Evolutionary conservation across 2,888 invertebrate species (phyloP).

Genomic region (Apodemia duryi): DNA sequence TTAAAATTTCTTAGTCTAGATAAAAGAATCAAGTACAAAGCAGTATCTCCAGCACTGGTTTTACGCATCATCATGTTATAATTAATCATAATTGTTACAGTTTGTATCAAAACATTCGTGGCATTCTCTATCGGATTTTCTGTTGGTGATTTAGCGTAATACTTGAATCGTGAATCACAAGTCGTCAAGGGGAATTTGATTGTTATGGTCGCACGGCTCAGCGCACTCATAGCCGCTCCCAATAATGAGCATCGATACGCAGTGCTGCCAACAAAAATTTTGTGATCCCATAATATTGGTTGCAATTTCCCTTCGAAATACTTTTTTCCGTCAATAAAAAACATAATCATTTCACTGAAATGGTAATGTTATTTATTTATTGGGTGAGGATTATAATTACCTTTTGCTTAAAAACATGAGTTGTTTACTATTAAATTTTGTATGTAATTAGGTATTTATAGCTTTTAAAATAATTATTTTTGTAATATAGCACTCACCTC

Average conservation of each 20-base stretch:
- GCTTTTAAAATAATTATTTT: too few relatives aligned
- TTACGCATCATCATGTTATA: too few relatives aligned
- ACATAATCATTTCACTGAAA: neutral
- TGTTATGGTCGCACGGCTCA: slow-evolving; percentile 59
- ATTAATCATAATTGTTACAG: neutral
- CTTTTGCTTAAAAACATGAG: too few relatives aligned
- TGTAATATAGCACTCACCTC: too few relatives aligned
- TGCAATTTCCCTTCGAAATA: slow-evolving; percentile 7
- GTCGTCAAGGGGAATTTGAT: slow-evolving; percentile 61
- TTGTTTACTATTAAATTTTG: too few relatives aligned
- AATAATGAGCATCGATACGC: slow-evolving; percentile 60
- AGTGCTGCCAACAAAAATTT: slow-evolving; percentile 26
- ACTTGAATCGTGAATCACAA: slow-evolving; percentile 64
- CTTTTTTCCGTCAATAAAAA: neutral
- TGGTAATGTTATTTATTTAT: neutral
- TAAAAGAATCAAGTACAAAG: too few relatives aligned
- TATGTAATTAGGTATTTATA: too few relatives aligned
- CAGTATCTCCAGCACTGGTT: too few relatives aligned
- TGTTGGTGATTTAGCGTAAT: slow-evolving; percentile 36
- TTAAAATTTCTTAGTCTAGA: too few relatives aligned
- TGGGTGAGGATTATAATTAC: neutral
- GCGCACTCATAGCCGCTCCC: slow-evolving; percentile 44
- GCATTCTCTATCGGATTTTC: slow-evolving; percentile 22
- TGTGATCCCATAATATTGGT: slow-evolving; percentile 30
- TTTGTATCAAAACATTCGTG: slow-evolving; percentile 18